Evolutionary conservation across 2,888 invertebrate species (phyloP), one percentile per base, ranked within the genome.

Genomic region (Drosophila subquinaria): DNA sequence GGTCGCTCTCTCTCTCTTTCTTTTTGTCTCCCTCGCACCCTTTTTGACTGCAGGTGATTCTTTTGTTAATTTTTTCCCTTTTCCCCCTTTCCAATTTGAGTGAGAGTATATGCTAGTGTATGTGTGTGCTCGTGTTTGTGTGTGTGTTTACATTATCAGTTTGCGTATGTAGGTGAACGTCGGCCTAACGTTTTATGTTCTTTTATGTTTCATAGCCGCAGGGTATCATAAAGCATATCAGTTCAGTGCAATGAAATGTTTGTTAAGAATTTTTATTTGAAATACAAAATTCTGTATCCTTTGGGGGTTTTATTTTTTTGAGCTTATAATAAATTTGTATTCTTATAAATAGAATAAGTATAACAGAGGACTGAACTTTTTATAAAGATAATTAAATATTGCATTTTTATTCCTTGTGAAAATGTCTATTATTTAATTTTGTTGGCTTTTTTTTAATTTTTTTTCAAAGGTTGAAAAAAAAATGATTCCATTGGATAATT

Each of bases 151-250:
- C 64, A 59, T 67, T 67, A 59, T 69, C 62, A 66, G 56, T 53
- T 51, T 53, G 51, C 36, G 30, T 70, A 79, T 82, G 64, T 85
- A 79, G 82, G 82, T 79, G 73, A 85, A 53, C 82, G 76, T 51
- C 69, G 79, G 72, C 70, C 69, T 79, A 73, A 42, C 60, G 60
- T 47, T 67, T 60, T 59, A 59, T 72, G 47, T 48, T 59, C 20
- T 43, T 35, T 51, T 60, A 53, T 59, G 64, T 59, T 65, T 57
- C 48, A 51, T 57, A 48, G 20, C 11, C 42, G 23, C 43, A 68
- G 69, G 38, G 74, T 61, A 65, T 55, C 1, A 20, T 3, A 4
- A 30, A 27, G 79, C 15, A 47, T 65, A 55, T 59, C 36, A 36
- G 51, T 53, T 40, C 10, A 13, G 20, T 15, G n/a, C n/a, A 27